phyloP scores from a whole-genome alignment of 2,888 invertebrate genomes.

The Netelia virgata region DNA sequence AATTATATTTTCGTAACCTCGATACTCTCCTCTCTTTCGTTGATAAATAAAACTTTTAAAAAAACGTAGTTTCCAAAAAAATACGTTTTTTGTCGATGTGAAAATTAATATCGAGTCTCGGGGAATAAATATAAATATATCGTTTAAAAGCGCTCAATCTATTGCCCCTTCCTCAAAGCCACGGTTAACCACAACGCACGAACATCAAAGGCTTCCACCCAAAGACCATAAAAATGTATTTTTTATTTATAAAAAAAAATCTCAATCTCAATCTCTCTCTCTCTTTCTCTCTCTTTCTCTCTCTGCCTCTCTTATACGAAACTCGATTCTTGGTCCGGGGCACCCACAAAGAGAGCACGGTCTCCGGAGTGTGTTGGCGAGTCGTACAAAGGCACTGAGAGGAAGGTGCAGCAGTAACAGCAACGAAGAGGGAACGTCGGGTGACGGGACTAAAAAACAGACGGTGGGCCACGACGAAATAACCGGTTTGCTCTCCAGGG shows the following conservation, averaged over 20 bases:
- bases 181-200: too few species aligned
- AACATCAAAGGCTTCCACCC: background rate
- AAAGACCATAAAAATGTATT: background rate
- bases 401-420: constrained; percentile 45
- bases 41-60: too few species aligned
- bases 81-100: too few species aligned
- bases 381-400: constrained; percentile 30
- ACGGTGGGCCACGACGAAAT: constrained; percentile 65
- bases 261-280: too few species aligned
- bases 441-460: constrained; percentile 29
- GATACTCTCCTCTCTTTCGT: too few species aligned
- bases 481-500: constrained; percentile 65
- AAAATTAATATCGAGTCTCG: too few species aligned
- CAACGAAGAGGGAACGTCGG: background rate
- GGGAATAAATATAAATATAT: background rate
- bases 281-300: too few species aligned
- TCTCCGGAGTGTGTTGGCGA: background rate
- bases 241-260: background rate
- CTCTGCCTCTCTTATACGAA: background rate
- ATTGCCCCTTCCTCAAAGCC: too few species aligned
- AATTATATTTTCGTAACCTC: too few species aligned
- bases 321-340: background rate
- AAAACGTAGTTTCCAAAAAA: too few species aligned
- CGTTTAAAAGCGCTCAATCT: background rate
- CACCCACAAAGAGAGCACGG: background rate